Percentiles rank a stretch among this genome's conserved stretches.
These are phyloP conservation scores for Drosophila sechellia DNA, from an alignment of 1,140 invertebrate species.

Conservation along the genomic window DNA sequence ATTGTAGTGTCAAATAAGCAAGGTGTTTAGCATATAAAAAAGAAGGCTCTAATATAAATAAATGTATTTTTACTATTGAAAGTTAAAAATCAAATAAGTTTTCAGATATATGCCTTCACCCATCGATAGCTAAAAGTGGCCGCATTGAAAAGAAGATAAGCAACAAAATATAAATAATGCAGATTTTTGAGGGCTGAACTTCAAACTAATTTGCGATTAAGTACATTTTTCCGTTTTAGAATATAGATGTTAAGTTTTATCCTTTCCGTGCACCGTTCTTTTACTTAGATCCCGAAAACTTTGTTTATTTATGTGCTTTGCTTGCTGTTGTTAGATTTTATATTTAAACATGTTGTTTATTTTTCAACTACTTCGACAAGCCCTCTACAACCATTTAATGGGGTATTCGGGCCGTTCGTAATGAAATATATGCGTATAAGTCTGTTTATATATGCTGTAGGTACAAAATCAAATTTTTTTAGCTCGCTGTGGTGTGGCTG, in stretches of 20 bases:
- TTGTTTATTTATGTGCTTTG: slow-evolving; percentile 7
- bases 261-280: slow-evolving; percentile 8
- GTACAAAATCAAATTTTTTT: slow-evolving; percentile 33
- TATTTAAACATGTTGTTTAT: slow-evolving; percentile 27
- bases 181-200: slow-evolving; percentile 3
- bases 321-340: slow-evolving; percentile 15
- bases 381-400: slow-evolving; percentile 70
- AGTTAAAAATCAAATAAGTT: slow-evolving; percentile 13
- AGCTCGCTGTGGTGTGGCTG: slow-evolving; percentile 1
- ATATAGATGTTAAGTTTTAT: slow-evolving; percentile 32
- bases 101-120: slow-evolving; percentile 18
- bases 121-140: slow-evolving; percentile 8
- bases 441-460: slow-evolving; percentile 26
- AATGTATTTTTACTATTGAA: slow-evolving; percentile 10
- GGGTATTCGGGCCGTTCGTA: slow-evolving; percentile 44
- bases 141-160: slow-evolving; percentile 7
- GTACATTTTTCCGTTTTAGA: slow-evolving; percentile 50
- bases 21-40: slow-evolving; percentile 33
- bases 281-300: slow-evolving; percentile 8
- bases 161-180: slow-evolving; percentile 17
- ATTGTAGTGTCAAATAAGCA: slow-evolving; percentile 35
- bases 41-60: slow-evolving; percentile 31
- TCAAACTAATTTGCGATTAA: slow-evolving; percentile 54
- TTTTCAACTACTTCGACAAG: slow-evolving; percentile 30
- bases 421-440: slow-evolving; percentile 21